These are phyloP conservation scores for Corythaeola cristata DNA, from an alignment of 2,113 vertebrate genomes.

Conservation along the genomic window DNA sequence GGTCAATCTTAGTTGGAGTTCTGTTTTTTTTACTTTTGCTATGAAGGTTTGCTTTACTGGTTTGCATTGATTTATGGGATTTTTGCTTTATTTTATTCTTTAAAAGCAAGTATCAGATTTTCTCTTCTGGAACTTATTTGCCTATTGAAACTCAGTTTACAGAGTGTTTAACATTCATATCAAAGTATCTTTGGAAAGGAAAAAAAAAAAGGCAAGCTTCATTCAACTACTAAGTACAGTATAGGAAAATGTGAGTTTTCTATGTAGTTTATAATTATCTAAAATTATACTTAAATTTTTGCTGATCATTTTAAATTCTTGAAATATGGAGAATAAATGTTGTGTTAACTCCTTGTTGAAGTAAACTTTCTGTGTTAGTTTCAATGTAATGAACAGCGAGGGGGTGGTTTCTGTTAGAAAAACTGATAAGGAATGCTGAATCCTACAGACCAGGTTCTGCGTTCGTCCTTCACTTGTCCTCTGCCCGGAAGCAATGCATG, in stretches of 20 bases:
- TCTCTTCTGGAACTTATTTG: neutral
- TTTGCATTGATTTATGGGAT: neutral
- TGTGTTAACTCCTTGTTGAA: neutral
- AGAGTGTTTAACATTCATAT: slow-evolving; percentile 16
- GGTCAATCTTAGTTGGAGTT: neutral
- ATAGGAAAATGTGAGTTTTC: slow-evolving; percentile 12
- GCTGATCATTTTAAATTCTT: slow-evolving; percentile 15
- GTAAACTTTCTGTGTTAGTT: neutral
- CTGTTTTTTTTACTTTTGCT: neutral
- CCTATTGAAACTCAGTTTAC: neutral
- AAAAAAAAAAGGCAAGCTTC: neutral
- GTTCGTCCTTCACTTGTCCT: neutral
- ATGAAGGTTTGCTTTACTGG: neutral
- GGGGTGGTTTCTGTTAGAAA: neutral
- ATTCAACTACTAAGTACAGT: neutral
- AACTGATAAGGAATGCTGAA: neutral
- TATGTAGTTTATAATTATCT: slow-evolving; percentile 29
- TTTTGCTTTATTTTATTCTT: neutral
- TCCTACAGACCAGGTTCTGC: neutral
- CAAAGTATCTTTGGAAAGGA: neutral
- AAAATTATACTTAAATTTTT: slow-evolving; percentile 40
- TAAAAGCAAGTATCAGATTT: neutral
- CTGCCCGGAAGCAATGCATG: neutral
- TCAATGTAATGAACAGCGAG: neutral
- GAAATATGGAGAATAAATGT: neutral